Evolutionary conservation across 2,113 vertebrate species (phyloP), one percentile per base, ranked within the genome.

Genomic region (Buteo buteo): DNA sequence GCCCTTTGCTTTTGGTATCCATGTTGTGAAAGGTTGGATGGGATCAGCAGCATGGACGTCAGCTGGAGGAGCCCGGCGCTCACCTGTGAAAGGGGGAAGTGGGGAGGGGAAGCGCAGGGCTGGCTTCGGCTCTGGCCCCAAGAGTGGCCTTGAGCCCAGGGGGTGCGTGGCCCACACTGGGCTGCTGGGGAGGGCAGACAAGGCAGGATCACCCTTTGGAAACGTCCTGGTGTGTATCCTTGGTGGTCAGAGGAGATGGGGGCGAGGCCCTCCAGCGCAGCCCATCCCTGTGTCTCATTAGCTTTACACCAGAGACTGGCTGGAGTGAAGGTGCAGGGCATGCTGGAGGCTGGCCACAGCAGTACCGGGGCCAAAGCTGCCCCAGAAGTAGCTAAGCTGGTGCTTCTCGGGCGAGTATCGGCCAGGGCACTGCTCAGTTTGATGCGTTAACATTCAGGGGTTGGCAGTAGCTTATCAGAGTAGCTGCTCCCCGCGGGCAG

Each of bases 1-100:
- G 77, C 36, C 31, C 2, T 24, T 9, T 0, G 21, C 32, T 62
- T 6, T 36, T 0, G 0, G 16, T 31, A 7, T 10, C 42, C 0
- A 50, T 0, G 69, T 52, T 80, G 74, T 24, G 85, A 61, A 92
- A 95, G 49, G 8, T 1, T 9, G 49, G 49, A 40, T 0, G 7
- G 26, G 36, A 10, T 1, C 3, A 2, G 13, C 1, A 4, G 20
- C 0, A 4, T 1, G 1, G 24, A 17, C 3, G 3, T 24, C 86
- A 80, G 86, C 82, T 34, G 59, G 50, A 82, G 34, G 64, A 81
- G 74, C 69, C 32, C 2, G 1, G 67, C 0, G 1, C 34, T 25
- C 0, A 7, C 29, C 62, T 11, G 7, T 9, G 34, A 4, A 18
- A 74, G 29, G 45, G 67, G 40, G 58, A 86, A 83, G 44, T 9